A percentile compares a stretch with the other conserved stretches of the same genome.
These are phyloP conservation scores for Perca schrenkii DNA, from an alignment of 2,113 vertebrate genomes.

Conservation along the genomic window DNA sequence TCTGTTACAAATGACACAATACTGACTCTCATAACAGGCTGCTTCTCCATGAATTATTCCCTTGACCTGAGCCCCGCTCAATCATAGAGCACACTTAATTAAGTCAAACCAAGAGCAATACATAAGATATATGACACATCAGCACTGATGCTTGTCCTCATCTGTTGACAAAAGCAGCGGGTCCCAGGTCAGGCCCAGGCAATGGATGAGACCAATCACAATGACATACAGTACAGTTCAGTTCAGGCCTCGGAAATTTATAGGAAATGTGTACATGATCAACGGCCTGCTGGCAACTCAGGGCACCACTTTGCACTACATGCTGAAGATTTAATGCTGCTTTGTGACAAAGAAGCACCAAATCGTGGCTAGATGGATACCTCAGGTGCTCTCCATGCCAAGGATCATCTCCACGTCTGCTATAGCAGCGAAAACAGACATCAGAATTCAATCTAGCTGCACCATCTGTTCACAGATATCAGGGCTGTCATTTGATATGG, in stretches of 20 bases:
- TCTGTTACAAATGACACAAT: slow-evolving; percentile 74
- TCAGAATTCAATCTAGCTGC: slow-evolving; percentile 71
- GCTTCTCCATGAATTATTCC: slow-evolving; percentile 73
- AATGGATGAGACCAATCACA: slow-evolving; percentile 71
- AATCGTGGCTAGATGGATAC: slow-evolving; percentile 60
- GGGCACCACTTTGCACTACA: slow-evolving; percentile 51
- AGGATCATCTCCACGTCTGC: slow-evolving; percentile 61
- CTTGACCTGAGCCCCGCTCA: slow-evolving; percentile 68
- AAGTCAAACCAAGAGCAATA: slow-evolving; percentile 80
- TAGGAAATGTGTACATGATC: slow-evolving; percentile 71
- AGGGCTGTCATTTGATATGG: slow-evolving; percentile 73
- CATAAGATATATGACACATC: slow-evolving; percentile 73
- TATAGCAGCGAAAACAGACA: slow-evolving; percentile 68
- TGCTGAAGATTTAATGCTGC: slow-evolving; percentile 64
- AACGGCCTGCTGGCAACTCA: slow-evolving; percentile 52
- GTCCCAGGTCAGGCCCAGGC: slow-evolving; percentile 59
- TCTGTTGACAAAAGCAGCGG: slow-evolving; percentile 66
- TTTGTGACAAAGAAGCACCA: slow-evolving; percentile 61
- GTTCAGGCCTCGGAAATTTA: slow-evolving; percentile 63
- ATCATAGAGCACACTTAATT: slow-evolving; percentile 80
- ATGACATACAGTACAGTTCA: slow-evolving; percentile 62
- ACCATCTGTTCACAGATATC: slow-evolving; percentile 80
- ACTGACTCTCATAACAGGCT: slow-evolving; percentile 71
- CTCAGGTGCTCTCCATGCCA: slow-evolving; percentile 46
- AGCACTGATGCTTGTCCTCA: slow-evolving; percentile 62